Conservation (phyloP, 1,140 invertebrate species). For the Eueides isabella region DNA sequence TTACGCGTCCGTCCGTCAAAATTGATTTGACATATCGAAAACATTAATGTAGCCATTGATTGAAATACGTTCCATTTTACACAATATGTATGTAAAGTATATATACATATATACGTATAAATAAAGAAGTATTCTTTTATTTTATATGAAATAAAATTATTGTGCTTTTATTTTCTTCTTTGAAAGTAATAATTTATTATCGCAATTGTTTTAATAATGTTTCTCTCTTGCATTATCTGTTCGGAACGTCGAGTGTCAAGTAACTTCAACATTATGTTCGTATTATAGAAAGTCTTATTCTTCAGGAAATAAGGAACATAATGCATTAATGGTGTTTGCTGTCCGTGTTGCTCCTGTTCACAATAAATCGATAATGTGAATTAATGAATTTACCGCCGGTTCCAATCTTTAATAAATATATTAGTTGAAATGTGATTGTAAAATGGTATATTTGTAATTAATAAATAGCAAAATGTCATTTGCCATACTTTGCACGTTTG, state of each 20-base stretch:
- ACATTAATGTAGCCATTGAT: slow-evolving; percentile 17
- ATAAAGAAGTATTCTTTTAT: no score
- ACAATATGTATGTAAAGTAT: no score
- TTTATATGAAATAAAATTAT: no score
- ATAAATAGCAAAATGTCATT: slow-evolving; percentile 62
- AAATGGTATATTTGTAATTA: slow-evolving; percentile 14
- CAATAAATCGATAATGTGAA: slow-evolving; percentile 31
- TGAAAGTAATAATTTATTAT: no score
- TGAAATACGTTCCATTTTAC: neutral
- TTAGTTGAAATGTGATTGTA: slow-evolving; percentile 30
- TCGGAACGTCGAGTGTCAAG: neutral
- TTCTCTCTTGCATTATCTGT: neutral
- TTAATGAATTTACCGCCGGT: slow-evolving; percentile 31
- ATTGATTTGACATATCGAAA: slow-evolving; percentile 31
- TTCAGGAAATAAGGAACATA: neutral
- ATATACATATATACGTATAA: no score
- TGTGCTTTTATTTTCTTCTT: no score
- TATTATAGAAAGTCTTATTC: neutral
- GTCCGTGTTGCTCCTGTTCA: neutral
- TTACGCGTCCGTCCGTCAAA: slow-evolving; percentile 25
- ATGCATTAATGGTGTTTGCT: neutral
- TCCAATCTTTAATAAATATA: slow-evolving; percentile 17
- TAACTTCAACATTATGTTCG: neutral
- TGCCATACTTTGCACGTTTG: slow-evolving; percentile 67
- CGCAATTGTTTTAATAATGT: no score